Evolutionary conservation across 2,888 invertebrate genomes (phyloP).

Genomic region (Drosophila eohydei): DNA sequence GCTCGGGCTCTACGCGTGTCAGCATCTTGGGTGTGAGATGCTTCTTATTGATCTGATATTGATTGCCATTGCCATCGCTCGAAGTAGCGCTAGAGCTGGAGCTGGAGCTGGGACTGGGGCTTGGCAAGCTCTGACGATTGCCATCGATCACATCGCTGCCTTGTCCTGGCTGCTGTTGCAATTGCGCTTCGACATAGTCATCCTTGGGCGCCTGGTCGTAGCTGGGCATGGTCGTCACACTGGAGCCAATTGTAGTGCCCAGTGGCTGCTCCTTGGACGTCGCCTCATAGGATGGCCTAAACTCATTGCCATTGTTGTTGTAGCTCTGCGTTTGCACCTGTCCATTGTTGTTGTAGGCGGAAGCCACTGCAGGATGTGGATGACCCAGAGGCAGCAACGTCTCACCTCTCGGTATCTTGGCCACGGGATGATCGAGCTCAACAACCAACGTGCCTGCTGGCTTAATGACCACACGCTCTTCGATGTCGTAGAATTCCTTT

Average conservation of each 20-base stretch:
- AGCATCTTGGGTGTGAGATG: constrained; percentile 75
- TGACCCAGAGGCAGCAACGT: constrained; percentile 80
- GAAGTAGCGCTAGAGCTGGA: constrained; percentile 16
- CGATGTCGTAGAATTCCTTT: constrained; percentile 88
- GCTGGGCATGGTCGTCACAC: constrained; percentile 74
- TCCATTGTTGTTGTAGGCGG: constrained; percentile 72
- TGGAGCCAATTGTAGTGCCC: constrained; percentile 66
- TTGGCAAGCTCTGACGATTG: constrained; percentile 29
- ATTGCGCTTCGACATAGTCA: constrained; percentile 68
- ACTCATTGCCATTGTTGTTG: constrained; percentile 64
- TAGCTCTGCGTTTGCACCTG: constrained; percentile 61
- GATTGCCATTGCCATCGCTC: constrained; percentile 71
- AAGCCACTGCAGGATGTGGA: constrained; percentile 81
- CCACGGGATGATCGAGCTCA: constrained; percentile 87
- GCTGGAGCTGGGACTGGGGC: constrained; percentile 7
- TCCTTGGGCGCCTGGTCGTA: constrained; percentile 72
- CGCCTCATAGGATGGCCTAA: constrained; percentile 53
- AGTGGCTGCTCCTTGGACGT: constrained; percentile 58
- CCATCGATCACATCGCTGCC: constrained; percentile 54
- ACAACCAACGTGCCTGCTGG: constrained; percentile 88
- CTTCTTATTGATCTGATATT: constrained; percentile 68
- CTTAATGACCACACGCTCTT: constrained; percentile 87
- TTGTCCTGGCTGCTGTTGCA: constrained; percentile 54
- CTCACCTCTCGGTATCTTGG: constrained; percentile 86
- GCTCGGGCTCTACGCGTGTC: constrained; percentile 64